Evolutionary conservation across 2,797 vertebrate genomes (phyloP), one percentile per base, ranked within the genome.

Genomic region (Xenops minutus): DNA sequence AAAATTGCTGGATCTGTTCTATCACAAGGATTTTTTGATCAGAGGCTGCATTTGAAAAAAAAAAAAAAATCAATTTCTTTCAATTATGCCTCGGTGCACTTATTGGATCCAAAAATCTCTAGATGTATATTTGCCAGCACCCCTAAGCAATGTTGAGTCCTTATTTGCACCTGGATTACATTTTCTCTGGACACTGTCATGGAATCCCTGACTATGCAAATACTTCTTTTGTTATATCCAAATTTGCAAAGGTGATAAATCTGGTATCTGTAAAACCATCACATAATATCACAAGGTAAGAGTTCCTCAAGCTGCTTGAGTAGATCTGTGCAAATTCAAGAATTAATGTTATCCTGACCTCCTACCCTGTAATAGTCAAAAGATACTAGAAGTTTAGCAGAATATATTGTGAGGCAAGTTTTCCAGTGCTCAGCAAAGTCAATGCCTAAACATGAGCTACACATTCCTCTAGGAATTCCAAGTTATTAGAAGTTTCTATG

Each of bases 1-100:
- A 93, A 96, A 92, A 96, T 76, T 84, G 56, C 92, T 89, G 82
- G 91, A 72, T 91, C 75, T 85, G 71, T 89, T 91, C 72, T 79
- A 59, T 49, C 94, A 62, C n/a, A 14, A 43, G 62, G 48, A 68
- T 63, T 92, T 89, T 97, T 96, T 97, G 95, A 97, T 96, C 91
- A 55, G 54, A 85, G 61, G 44, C 59, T 85, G 75, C 69, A 58
- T 32, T 56, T 7, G 4, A 59, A 72, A 61, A 71, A 83, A 59
- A 36, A 9, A 58, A 85, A 75, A 49, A 29, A 73, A 84, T 94
- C 82, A 32, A 94, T 96, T 97, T 92, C 66, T 92, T 94, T 85
- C 30, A 64, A 82, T 90, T 88, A 90, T 80, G 75, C 83, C 71
- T 93, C 29, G 1, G 46, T 85, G 61, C 66, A 77, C 49, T 92